phyloP scores from a whole-genome alignment of 2,113 vertebrate species.

The Columbina picui region DNA sequence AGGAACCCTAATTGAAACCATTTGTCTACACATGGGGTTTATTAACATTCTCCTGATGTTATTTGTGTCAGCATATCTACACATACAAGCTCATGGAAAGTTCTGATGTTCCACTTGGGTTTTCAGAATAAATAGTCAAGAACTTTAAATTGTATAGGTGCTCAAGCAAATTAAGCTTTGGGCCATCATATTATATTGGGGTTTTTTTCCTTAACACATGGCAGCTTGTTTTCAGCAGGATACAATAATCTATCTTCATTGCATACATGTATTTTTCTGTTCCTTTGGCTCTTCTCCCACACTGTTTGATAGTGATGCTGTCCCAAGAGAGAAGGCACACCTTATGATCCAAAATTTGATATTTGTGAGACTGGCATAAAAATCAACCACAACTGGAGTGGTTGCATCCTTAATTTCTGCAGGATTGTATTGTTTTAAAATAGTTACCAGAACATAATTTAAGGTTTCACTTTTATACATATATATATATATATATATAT shows the following conservation, averaged over 20 bases:
- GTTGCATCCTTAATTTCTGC: background rate
- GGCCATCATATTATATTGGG: background rate
- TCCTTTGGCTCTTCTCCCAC: background rate
- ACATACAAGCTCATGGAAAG: background rate
- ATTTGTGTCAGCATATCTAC: constrained; percentile 4
- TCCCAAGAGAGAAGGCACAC: accelerated
- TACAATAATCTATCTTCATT: background rate
- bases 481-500: too few species aligned
- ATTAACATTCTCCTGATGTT: constrained; percentile 20
- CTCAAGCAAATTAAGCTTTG: background rate
- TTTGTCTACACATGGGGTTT: constrained; percentile 56
- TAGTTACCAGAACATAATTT: background rate
- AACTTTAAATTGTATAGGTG: background rate
- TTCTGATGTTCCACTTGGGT: background rate
- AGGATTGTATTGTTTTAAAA: background rate
- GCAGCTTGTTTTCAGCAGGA: background rate
- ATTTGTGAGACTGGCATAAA: background rate
- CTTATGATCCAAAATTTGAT: background rate
- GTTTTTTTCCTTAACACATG: background rate
- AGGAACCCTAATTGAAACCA: constrained; percentile 58
- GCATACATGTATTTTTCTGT: background rate
- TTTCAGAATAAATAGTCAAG: background rate
- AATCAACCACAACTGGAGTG: background rate
- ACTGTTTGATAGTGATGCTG: background rate
- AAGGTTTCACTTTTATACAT: background rate